phyloP scores from a whole-genome alignment of 2,797 vertebrate species.

The Mareca penelope region DNA sequence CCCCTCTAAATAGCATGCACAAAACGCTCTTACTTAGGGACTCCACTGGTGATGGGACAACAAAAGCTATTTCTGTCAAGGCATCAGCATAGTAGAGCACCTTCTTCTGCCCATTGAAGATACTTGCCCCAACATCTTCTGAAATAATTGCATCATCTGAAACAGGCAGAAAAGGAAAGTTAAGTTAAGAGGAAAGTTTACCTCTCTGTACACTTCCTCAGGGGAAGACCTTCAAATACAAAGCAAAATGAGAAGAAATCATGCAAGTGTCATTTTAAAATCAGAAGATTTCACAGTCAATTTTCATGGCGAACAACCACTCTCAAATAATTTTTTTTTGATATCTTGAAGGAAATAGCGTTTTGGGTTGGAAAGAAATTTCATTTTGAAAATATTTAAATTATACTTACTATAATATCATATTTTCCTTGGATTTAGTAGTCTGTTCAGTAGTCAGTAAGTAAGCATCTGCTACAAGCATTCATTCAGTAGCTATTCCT shows the following conservation, averaged over 20 bases:
- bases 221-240: neutral
- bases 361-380: neutral
- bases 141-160: constrained; percentile 83
- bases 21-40: constrained; percentile 84
- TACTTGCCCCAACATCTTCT: constrained; percentile 85
- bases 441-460: neutral
- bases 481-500: neutral
- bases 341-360: neutral
- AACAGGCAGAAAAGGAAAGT: constrained; percentile 14
- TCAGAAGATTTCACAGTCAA: neutral
- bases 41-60: constrained; percentile 87
- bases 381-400: neutral
- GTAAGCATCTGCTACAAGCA: neutral
- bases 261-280: neutral
- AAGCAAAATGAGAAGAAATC: neutral
- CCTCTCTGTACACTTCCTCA: neutral
- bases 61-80: constrained; percentile 90
- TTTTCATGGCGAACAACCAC: neutral
- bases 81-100: constrained; percentile 88
- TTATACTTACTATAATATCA: neutral
- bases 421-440: neutral
- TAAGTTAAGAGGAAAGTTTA: neutral
- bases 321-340: neutral
- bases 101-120: constrained; percentile 90
- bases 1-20: neutral